Conservation (phyloP, 2,113 vertebrate genomes). For the Epinephelus fuscoguttatus region DNA sequence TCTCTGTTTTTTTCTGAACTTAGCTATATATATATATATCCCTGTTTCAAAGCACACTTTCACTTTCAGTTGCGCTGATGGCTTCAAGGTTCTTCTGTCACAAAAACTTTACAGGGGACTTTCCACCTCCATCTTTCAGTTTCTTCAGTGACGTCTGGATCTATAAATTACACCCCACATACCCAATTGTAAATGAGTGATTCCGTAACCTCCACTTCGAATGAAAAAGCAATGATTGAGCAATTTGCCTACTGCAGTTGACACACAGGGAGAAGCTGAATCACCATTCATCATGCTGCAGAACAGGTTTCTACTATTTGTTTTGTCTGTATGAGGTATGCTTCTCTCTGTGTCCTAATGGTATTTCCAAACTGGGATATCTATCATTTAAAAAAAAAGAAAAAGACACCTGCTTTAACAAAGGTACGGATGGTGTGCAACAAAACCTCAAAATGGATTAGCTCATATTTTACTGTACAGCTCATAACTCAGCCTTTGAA, state of each 20-base stretch:
- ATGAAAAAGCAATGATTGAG: constrained; percentile 47
- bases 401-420: constrained; percentile 32
- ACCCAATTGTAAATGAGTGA: constrained; percentile 16
- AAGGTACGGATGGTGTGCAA: constrained; percentile 16
- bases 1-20: neutral
- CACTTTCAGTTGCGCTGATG: constrained; percentile 14
- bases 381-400: constrained; percentile 42
- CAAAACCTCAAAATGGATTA: constrained; percentile 31
- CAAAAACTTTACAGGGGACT: neutral
- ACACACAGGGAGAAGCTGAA: constrained; percentile 20
- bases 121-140: neutral
- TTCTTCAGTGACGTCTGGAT: constrained; percentile 1
- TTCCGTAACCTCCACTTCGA: constrained; percentile 1
- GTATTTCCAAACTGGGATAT: constrained; percentile 32
- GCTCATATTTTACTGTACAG: constrained; percentile 40
- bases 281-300: constrained; percentile 24
- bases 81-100: neutral
- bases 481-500: constrained; percentile 40
- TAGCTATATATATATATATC: neutral
- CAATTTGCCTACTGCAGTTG: constrained; percentile 19
- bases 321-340: constrained; percentile 37
- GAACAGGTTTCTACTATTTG: constrained; percentile 35
- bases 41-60: constrained; percentile 16
- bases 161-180: neutral
- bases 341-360: constrained; percentile 15